These are phyloP conservation scores for Agrochola circellaris DNA, from an alignment of 2,888 invertebrate species.

Conservation along the genomic window DNA sequence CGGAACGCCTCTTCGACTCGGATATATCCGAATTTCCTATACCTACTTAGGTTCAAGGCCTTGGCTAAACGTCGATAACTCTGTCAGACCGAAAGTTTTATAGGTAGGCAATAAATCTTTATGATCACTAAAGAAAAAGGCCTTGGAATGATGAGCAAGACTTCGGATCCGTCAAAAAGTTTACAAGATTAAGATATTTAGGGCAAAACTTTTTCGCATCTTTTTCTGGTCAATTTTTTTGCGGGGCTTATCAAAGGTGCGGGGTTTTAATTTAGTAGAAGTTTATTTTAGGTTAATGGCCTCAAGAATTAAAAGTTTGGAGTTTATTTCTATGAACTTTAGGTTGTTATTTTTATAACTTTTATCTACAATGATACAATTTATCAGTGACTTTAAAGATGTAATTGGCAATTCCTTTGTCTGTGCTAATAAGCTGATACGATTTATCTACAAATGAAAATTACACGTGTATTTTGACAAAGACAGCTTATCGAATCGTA, in stretches of 20 bases:
- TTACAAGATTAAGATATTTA: constrained; percentile 57
- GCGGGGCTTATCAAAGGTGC: constrained; percentile 26
- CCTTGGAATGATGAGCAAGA: constrained; percentile 44
- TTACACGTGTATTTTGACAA: constrained; percentile 28
- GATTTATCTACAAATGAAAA: background rate
- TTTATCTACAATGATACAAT: background rate
- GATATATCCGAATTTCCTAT: constrained; percentile 42
- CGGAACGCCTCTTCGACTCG: constrained; percentile 14
- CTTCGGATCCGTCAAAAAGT: constrained; percentile 48
- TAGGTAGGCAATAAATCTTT: constrained; percentile 62
- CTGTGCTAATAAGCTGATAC: constrained; percentile 1
- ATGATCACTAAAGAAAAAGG: constrained; percentile 57
- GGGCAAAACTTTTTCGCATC: constrained; percentile 34
- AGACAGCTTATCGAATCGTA: background rate
- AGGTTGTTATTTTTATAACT: background rate
- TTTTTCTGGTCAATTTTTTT: constrained; percentile 26
- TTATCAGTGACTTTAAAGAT: background rate
- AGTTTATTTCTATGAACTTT: background rate
- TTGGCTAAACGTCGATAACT: constrained; percentile 55
- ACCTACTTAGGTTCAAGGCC: constrained; percentile 52
- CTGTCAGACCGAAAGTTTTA: constrained; percentile 61
- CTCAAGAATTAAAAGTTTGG: constrained; percentile 6
- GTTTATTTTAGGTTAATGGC: constrained; percentile 9
- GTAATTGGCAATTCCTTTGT: background rate
- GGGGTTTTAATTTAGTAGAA: constrained; percentile 35